Base-by-base conservation (phyloP, 2,113 vertebrate species). In the Actinemys pallida region DNA sequence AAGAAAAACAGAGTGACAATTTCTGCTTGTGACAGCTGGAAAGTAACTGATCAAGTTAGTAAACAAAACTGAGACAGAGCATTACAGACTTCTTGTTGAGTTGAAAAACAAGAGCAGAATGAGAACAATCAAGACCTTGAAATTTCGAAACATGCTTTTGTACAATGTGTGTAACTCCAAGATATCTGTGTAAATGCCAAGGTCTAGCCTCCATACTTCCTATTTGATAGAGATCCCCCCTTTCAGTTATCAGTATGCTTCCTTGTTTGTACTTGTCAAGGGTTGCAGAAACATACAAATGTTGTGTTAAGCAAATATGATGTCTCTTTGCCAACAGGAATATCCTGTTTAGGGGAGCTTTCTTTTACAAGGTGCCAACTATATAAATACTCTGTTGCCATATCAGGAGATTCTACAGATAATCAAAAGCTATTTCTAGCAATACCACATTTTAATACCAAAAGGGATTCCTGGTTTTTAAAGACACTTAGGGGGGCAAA, bases 231-330 rank as follows among this genome's bases (percentile, higher is more conserved):
- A 57, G 92, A 65, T 89, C 90, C 92, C 87, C 87, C 86, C 85
- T 92, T 88, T 94, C 93, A 97, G 95, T 96, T 94, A 96, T 89
- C 52, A 39, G 88, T 56, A 54, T 0, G 80, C 97, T 98, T 98
- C 98, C 98, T 98, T 98, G 96, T 98, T 98, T 98, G 97, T 97
- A 81, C 95, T 97, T 95, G 97, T 95, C 94, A 96, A 50, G 94
- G 97, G 87, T 35, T 98, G 97, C 93, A 98, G 98, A 97, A 97
- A 96, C 93, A 93, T 87, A 96, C 83, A 93, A 54, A 93, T 98
- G 97, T 98, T 98, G 96, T 96, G 97, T 98, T 98, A 98, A 96
- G 97, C 97, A 98, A 98, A 98, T 97, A 95, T 3, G 8, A 53
- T 94, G 95, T 54, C 79, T 90, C 91, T 95, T 95, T 10, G 84